Evolutionary conservation across 2,113 vertebrate genomes (phyloP), one percentile per base, ranked within the genome.

Genomic region (Carlito syrichta): DNA sequence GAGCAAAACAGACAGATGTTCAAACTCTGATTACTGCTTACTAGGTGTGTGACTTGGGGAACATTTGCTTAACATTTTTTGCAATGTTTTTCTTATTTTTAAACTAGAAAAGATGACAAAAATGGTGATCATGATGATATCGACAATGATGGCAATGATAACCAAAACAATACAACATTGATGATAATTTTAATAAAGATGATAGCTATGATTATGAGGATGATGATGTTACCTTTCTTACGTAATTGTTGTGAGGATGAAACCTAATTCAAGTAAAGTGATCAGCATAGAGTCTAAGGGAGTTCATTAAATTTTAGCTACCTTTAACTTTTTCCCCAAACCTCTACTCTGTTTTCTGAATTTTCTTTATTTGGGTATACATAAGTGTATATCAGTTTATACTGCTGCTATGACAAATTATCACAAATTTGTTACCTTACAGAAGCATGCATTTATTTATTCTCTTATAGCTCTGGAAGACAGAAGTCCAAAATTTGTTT

Each of bases 91-190:
- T 13, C 77, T 88, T 10, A 23, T 71, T 7, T 78, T 76, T 43
- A 66, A 95, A 48, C 5, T 32, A 4, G 12, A 25, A 23, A 16
- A 38, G 17, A 54, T 50, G 2, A 50, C 32, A 2, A 27, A 32
- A 45, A 2, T 87, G 38, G 5, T 2, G 35, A 8, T 86, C 4
- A 7, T 17, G 3, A 2, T 32, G 6, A 66, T 48, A 11, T 7
- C 6, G 11, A 63, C 11, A 43, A 8, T 60, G 82, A 10, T 27
- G 52, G 0, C 6, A 25, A 1, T 30, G n/a, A 2, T 20, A 23
- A 40, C 10, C 22, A 20, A 23, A 38, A 71, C n/a, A 6, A 22
- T 38, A 20, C 38, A 38, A 43, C 38, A 58, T 4, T 23, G 69
- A 20, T 73, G 32, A 5, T 9, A 12, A 9, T 79, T 4, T 0